Conservation (phyloP, 1,140 invertebrate genomes). For the Thrips palmi region DNA sequence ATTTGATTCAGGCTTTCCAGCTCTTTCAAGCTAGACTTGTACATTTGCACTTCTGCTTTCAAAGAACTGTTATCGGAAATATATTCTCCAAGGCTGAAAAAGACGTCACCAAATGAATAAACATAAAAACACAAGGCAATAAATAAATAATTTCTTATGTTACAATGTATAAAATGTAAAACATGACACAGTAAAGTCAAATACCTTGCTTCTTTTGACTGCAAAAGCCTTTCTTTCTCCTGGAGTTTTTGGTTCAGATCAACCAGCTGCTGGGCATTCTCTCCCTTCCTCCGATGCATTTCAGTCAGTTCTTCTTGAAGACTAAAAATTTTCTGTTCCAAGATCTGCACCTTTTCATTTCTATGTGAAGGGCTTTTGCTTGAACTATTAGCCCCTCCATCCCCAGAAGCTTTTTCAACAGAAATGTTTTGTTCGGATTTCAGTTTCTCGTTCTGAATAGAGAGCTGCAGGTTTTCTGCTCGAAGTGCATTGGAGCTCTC, state of each 20-base stretch:
- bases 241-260: slow-evolving; percentile 72
- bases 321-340: slow-evolving; percentile 68
- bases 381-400: slow-evolving; percentile 22
- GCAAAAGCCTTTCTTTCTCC: slow-evolving; percentile 62
- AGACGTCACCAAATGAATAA: slow-evolving; percentile 10
- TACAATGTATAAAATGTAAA: slow-evolving; percentile 7
- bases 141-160: slow-evolving; percentile 8
- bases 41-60: slow-evolving; percentile 44
- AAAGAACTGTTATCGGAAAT: slow-evolving; percentile 40
- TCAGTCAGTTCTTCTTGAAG: slow-evolving; percentile 87
- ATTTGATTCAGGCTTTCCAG: slow-evolving; percentile 69
- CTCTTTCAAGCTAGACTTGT: slow-evolving; percentile 34
- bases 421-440: slow-evolving; percentile 33
- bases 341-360: slow-evolving; percentile 34
- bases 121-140: slow-evolving; percentile 10
- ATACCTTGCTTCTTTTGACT: slow-evolving; percentile 55
- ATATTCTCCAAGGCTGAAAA: slow-evolving; percentile 51
- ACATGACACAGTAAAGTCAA: slow-evolving; percentile 14
- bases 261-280: slow-evolving; percentile 84
- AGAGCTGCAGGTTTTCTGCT: slow-evolving; percentile 65
- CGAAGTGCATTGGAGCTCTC: slow-evolving; percentile 59
- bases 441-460: slow-evolving; percentile 66
- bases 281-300: slow-evolving; percentile 69
- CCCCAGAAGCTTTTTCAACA: slow-evolving; percentile 17
- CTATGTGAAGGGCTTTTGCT: slow-evolving; percentile 19